Conservation (phyloP, 2,888 invertebrate species). For the Lasioglossum lativentre region DNA sequence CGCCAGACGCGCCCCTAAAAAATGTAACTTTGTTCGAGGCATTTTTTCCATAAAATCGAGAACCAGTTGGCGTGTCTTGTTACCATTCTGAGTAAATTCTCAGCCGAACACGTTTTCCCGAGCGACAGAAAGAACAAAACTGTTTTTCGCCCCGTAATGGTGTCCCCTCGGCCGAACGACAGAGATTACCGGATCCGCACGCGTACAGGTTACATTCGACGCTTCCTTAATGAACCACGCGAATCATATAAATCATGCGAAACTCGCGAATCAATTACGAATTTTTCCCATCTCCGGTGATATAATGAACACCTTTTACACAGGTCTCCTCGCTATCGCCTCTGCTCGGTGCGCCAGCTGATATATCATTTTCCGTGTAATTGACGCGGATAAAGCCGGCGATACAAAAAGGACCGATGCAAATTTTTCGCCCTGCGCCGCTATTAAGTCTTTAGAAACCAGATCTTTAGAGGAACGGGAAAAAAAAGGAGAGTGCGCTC, state of each 20-base stretch:
- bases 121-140: slow-evolving; percentile 56
- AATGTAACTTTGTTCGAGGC: background rate
- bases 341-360: slow-evolving; percentile 3
- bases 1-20: too few species aligned
- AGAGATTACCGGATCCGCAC: slow-evolving; percentile 25
- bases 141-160: slow-evolving; percentile 42
- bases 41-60: background rate
- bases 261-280: slow-evolving; percentile 48
- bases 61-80: background rate
- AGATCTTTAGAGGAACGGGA: background rate
- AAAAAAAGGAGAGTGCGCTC: background rate
- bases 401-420: background rate
- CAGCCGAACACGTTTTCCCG: slow-evolving; percentile 54
- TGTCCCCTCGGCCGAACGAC: slow-evolving; percentile 17
- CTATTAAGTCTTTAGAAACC: slow-evolving; percentile 11
- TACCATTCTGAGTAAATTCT: background rate
- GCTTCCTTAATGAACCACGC: slow-evolving; percentile 46
- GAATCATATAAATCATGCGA: slow-evolving; percentile 49
- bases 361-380: slow-evolving; percentile 47
- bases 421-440: background rate
- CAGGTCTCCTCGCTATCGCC: slow-evolving; percentile 23
- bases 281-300: slow-evolving; percentile 32
- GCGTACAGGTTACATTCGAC: slow-evolving; percentile 36
- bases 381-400: slow-evolving; percentile 11
- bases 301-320: slow-evolving; percentile 45